Evolutionary conservation across 2,888 invertebrate genomes (phyloP), one percentile per base, ranked within the genome.

Genomic region (Drosophila bunnanda): DNA sequence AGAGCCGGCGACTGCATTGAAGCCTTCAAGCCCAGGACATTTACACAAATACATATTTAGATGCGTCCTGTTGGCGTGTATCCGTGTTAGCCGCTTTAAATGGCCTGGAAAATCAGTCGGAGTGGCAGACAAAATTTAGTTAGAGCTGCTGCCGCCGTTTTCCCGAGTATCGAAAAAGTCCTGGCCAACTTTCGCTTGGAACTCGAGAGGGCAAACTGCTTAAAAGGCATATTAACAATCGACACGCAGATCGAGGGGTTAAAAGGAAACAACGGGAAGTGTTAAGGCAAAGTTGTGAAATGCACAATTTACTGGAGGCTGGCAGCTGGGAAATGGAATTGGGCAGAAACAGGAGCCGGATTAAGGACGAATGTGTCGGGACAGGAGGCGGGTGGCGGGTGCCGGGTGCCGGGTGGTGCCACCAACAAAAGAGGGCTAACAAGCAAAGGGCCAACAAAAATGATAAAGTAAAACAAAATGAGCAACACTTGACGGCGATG

Each of bases 381-480:
- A 39, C 25, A n/a, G 30, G 55, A 13, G 4, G 15, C 10, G 39
- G 20, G 25, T 25, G 4, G 15, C 10, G 39, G 20, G 25, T 25
- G 2, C 4, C 15, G 2, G 50, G 13, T 9, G 9, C 5, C 17
- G n/a, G 28, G 13, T 1, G 38, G 20, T 17, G 64, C n/a, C 56
- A 17, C 17, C 38, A 64, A 70, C 69, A 75, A 77, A 77, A 71
- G 59, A 22, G 46, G 32, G 50, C 74, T 77, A 77, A 75, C 71
- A 77, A 71, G 77, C 70, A 60, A 22, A 41, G 46, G 52, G 59
- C 46, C 34, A 56, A 69, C 53, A 56, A 64, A 65, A 52, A 59
- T 58, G 75, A 67, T 64, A 61, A 77, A 77, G 77, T 66, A 75
- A 77, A 77, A 68, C 55, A 75, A 77, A 77, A 77, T 72, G 75